Percentiles rank a stretch among this genome's conserved stretches.
Conservation (phyloP, 2,113 vertebrate species). For the Paedocypris sp. region DNA sequence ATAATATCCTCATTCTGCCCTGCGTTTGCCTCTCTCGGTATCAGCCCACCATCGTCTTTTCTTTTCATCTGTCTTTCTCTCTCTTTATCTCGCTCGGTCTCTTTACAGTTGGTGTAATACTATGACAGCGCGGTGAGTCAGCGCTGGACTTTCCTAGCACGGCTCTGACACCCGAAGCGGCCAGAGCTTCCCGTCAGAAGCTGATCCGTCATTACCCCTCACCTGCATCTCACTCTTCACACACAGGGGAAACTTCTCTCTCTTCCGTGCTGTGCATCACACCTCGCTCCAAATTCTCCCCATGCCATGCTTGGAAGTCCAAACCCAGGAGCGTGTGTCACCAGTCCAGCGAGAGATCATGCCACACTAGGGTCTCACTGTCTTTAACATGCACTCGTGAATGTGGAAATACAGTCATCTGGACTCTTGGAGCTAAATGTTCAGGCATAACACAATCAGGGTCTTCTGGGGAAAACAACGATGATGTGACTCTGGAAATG, state of each 20-base stretch:
- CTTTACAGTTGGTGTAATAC: slow-evolving; percentile 3
- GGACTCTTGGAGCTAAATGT: neutral
- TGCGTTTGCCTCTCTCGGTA: neutral
- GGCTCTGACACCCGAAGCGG: neutral
- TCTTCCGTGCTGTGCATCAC: neutral
- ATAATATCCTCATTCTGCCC: neutral
- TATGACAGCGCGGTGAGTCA: slow-evolving; percentile 21
- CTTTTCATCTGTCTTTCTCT: slow-evolving; percentile 1
- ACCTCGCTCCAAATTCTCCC: neutral
- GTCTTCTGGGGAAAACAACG: neutral
- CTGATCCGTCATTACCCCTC: neutral
- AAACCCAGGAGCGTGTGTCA: neutral
- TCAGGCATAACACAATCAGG: neutral
- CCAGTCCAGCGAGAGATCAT: slow-evolving; percentile 5
- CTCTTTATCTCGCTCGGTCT: neutral
- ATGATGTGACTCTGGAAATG: neutral
- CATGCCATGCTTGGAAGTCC: neutral
- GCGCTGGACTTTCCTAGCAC: slow-evolving; percentile 15
- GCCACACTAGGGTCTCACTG: neutral
- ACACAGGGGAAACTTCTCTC: neutral
- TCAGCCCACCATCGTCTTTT: neutral
- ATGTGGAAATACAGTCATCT: slow-evolving; percentile 5
- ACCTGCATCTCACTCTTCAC: neutral
- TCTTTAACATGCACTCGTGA: slow-evolving; percentile 2
- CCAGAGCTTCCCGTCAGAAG: neutral